Evolutionary conservation across 2,888 invertebrate species (phyloP).

Genomic region (Leptopilina syphax): DNA sequence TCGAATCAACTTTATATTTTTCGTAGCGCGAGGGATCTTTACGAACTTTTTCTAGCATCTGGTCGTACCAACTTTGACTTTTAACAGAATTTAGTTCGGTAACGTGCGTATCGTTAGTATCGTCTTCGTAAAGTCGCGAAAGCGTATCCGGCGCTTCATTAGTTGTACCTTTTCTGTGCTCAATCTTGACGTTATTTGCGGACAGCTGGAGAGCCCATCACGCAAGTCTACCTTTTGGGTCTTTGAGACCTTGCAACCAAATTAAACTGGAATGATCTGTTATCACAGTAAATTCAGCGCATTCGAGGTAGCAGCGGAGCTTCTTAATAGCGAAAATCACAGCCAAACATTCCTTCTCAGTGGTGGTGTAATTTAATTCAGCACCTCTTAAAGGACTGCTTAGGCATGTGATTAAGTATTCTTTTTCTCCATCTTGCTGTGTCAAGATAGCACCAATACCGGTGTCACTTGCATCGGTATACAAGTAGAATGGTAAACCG

Average conservation of each 20-base stretch:
- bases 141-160: background rate
- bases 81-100: no score
- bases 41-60: background rate
- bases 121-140: background rate
- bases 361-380: no score
- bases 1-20: background rate
- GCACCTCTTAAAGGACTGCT: no score
- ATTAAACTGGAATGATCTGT: constrained; percentile 56
- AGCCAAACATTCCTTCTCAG: no score
- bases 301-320: no score
- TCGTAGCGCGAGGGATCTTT: background rate
- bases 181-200: background rate
- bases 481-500: no score
- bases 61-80: background rate
- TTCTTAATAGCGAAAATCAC: no score
- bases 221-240: constrained; percentile 55
- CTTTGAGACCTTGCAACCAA: constrained; percentile 55
- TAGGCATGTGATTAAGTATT: no score
- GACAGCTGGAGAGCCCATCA: constrained; percentile 48
- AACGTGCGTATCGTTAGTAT: no score
- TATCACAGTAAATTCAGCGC: constrained; percentile 50
- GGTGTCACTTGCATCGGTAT: no score
- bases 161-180: background rate
- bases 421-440: no score
- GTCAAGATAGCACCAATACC: no score